These are phyloP conservation scores for Amblyraja radiata DNA, from an alignment of 2,797 vertebrate genomes.

Conservation along the genomic window DNA sequence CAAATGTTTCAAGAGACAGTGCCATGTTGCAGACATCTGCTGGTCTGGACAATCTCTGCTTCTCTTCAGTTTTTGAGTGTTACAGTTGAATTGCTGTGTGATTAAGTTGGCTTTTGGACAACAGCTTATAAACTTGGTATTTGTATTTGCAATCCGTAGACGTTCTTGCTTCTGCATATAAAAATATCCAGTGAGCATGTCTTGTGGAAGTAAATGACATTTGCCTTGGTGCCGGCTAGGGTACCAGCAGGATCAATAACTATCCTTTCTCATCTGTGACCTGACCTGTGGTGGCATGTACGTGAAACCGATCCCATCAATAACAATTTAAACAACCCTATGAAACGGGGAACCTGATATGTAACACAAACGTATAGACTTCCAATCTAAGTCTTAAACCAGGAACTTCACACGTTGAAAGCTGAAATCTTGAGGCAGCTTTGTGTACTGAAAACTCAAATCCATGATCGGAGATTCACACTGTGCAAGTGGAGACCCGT, in stretches of 20 bases:
- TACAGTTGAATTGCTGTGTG: slow-evolving; percentile 10
- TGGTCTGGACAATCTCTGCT: slow-evolving; percentile 20
- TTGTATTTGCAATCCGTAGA: background rate
- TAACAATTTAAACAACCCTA: slow-evolving; percentile 31
- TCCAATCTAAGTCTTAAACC: background rate
- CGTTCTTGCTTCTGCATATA: too few relatives aligned
- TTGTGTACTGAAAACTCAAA: background rate
- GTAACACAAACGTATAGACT: background rate
- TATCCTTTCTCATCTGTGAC: slow-evolving; percentile 26
- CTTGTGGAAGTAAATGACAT: background rate
- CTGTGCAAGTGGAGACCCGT: background rate
- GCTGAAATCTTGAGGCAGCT: background rate
- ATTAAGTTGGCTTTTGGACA: slow-evolving; percentile 17
- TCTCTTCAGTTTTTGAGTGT: background rate
- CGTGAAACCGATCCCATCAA: slow-evolving; percentile 19
- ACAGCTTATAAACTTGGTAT: background rate
- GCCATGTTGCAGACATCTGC: background rate
- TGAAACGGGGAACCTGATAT: slow-evolving; percentile 13
- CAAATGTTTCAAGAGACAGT: slow-evolving; percentile 20
- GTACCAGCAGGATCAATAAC: background rate
- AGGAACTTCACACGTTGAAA: background rate
- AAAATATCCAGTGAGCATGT: background rate
- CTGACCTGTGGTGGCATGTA: slow-evolving; percentile 12
- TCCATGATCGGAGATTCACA: background rate
- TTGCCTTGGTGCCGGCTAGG: background rate